Base-by-base conservation (phyloP, 2,888 invertebrate genomes). In the Dryobotodes eremita region DNA sequence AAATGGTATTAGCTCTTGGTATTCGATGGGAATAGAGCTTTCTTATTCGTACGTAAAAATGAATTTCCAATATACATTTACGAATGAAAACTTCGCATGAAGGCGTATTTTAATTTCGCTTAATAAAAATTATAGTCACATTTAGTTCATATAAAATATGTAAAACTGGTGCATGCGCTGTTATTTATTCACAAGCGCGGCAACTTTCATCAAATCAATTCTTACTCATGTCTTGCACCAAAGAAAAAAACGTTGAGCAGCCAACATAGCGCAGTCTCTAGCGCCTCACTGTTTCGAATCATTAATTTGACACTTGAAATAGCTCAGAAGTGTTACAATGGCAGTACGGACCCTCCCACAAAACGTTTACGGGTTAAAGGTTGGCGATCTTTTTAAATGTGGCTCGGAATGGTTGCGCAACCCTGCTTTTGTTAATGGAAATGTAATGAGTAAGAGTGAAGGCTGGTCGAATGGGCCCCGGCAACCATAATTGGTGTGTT, bases 261-360 rank as follows among this genome's bases (percentile, higher is more conserved):
- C 82, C 81, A 75, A 84, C 83, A 85, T 88, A 93, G 92, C 89
- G 91, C 88, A 93, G 93, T 92, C 94, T 89, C 92, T 83, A 92
- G 89, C 92, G 90, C 91, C 92, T 93, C 92, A 92, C 92, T 93
- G 94, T 94, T 95, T 94, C 94, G 94, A 92, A 95, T 95, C 95
- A 96, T 96, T 96, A 96, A 96, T 96, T 95, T 95, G 96, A 96
- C 96, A 96, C 95, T 95, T 91, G 92, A 91, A 94, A 94, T 94
- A 92, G 92, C 92, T 93, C 90, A 90, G 92, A 92, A 94, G 94
- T 93, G 93, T 94, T 94, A 95, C 95, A 94, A 94, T 92, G 93
- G 92, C 91, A 88, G 87, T 89, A 88, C 78, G 72, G 92, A 88
- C 88, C 92, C 95, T 95, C 96, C 96, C 93, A 95, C 95, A 91